Evolutionary conservation across 2,797 vertebrate genomes (phyloP).

Genomic region (Pseudocheirus occidentalis): DNA sequence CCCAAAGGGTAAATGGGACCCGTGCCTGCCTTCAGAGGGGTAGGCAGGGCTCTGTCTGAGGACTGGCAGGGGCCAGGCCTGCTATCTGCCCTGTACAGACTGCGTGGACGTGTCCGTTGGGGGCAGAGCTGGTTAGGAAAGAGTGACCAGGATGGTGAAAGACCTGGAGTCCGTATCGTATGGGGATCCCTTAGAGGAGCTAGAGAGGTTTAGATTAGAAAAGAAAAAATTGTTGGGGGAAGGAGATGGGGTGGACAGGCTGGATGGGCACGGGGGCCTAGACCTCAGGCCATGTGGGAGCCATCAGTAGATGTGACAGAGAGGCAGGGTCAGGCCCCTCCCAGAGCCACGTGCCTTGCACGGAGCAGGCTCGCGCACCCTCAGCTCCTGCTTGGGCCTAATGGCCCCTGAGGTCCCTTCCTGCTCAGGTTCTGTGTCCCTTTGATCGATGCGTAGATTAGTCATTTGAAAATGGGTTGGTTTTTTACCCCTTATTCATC

Average conservation of each 20-base stretch:
- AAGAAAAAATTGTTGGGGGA: background rate
- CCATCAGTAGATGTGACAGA: background rate
- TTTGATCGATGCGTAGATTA: constrained; percentile 53
- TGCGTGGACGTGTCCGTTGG: background rate
- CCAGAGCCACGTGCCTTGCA: background rate
- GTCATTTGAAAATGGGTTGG: constrained; percentile 64
- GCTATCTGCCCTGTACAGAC: background rate
- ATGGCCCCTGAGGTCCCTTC: constrained; percentile 60
- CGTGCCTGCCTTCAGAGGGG: background rate
- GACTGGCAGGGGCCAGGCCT: background rate
- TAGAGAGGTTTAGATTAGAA: background rate
- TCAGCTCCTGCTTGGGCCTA: background rate
- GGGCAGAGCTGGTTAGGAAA: background rate
- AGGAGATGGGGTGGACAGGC: background rate
- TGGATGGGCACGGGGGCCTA: background rate
- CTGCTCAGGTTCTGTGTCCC: background rate
- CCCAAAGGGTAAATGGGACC: background rate
- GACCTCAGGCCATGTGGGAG: no score
- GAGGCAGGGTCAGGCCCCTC: background rate
- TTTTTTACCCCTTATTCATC: constrained; percentile 66
- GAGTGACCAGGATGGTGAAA: background rate
- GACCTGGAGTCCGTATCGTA: background rate
- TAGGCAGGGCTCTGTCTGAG: no score
- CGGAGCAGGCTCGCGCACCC: no score
- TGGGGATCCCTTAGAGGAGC: background rate